phyloP scores from a whole-genome alignment of 2,113 vertebrate genomes.

The Podocnemis expansa region DNA sequence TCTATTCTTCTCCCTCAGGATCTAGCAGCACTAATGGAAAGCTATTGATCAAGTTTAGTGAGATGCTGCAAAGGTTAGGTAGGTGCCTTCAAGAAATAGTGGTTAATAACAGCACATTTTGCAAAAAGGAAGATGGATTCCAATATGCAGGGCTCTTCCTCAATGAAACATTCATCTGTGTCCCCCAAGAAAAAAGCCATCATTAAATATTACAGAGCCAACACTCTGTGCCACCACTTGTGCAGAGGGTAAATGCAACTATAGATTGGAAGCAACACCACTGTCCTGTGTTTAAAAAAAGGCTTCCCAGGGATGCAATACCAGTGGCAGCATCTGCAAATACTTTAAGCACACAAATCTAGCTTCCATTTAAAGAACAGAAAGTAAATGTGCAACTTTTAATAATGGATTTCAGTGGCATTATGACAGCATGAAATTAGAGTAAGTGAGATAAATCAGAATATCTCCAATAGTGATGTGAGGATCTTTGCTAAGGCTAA shows the following conservation, averaged over 20 bases:
- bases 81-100: background rate
- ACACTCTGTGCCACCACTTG: background rate
- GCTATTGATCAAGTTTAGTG: background rate
- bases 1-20: background rate
- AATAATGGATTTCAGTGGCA: background rate
- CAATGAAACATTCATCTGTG: background rate
- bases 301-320: background rate
- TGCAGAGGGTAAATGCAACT: background rate
- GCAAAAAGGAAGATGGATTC: background rate
- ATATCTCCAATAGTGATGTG: background rate
- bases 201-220: background rate
- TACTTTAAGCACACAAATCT: background rate
- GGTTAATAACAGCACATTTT: constrained; percentile 15
- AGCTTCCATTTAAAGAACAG: background rate
- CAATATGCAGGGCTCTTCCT: constrained; percentile 18
- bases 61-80: background rate
- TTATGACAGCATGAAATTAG: background rate
- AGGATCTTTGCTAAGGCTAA: background rate
- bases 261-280: background rate
- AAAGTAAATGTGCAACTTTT: background rate
- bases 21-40: constrained; percentile 3
- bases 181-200: background rate
- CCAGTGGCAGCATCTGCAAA: constrained; percentile 10
- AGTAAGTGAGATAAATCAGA: background rate
- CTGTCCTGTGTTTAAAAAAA: background rate